These are phyloP conservation scores for Gila robusta DNA, from an alignment of 2,797 vertebrate genomes.

Conservation along the genomic window DNA sequence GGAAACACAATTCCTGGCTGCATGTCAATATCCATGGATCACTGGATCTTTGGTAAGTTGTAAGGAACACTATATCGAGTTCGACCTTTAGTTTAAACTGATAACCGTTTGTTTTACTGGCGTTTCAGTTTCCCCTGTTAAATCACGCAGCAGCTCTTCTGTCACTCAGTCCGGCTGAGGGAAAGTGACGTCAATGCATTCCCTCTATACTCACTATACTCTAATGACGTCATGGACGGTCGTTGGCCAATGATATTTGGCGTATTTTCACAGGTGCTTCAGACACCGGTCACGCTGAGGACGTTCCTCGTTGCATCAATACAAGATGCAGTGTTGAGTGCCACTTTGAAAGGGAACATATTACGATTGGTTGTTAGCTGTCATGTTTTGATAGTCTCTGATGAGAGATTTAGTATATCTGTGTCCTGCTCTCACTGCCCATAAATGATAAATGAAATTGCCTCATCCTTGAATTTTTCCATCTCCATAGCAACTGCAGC, in stretches of 20 bases:
- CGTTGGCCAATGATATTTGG: not conserved
- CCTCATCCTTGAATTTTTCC: slow-evolving; percentile 72
- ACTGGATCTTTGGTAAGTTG: no score
- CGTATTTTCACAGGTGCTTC: not conserved
- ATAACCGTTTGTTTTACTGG: no score
- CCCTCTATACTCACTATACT: no score
- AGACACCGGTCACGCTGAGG: not conserved
- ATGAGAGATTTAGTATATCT: slow-evolving; percentile 13
- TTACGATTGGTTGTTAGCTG: not conserved
- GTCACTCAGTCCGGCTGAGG: no score
- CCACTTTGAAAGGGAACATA: not conserved
- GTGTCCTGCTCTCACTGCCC: slow-evolving; percentile 56
- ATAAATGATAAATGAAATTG: slow-evolving; percentile 64
- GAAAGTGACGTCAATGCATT: no score
- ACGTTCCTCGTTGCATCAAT: not conserved
- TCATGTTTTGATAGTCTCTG: slow-evolving; percentile 14
- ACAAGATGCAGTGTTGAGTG: not conserved
- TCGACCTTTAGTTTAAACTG: no score
- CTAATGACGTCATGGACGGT: no score
- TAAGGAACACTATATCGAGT: no score
- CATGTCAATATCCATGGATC: no score
- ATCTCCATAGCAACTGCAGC: slow-evolving; percentile 83
- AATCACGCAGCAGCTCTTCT: no score
- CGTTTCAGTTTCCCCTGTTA: no score
- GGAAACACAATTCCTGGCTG: no score